Evolutionary conservation across 2,797 vertebrate species (phyloP).

Genomic region (Staurois parvus): DNA sequence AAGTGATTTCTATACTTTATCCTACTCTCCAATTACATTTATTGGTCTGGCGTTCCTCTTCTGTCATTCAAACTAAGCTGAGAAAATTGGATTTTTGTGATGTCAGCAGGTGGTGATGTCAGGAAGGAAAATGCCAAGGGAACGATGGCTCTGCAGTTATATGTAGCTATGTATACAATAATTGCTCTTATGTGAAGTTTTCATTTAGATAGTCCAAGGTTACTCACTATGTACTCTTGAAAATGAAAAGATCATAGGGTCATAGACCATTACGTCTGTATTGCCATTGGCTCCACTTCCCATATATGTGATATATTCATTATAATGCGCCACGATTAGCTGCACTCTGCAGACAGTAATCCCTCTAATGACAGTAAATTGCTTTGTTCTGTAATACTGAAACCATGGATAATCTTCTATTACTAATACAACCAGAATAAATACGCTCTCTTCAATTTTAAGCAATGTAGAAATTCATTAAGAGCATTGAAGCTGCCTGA

Average conservation of each 20-base stretch:
- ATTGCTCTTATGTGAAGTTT: no score
- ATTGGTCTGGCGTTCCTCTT: no score
- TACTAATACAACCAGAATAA: slow-evolving; percentile 58
- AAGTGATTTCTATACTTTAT: no score
- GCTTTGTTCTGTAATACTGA: slow-evolving; percentile 57
- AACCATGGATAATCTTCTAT: slow-evolving; percentile 59
- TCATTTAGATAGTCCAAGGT: not conserved
- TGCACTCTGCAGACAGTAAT: slow-evolving; percentile 45
- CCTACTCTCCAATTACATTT: no score
- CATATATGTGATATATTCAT: slow-evolving; percentile 50
- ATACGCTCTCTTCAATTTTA: slow-evolving; percentile 56
- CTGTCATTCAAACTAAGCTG: no score
- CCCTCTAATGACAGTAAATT: slow-evolving; percentile 57
- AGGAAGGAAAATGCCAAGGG: no score
- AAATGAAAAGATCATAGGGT: not conserved
- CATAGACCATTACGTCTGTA: slow-evolving; percentile 30
- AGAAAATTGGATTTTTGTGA: no score
- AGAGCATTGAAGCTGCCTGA: slow-evolving; percentile 71
- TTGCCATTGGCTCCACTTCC: slow-evolving; percentile 27
- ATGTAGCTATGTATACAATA: no score
- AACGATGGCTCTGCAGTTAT: no score
- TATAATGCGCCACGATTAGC: slow-evolving; percentile 24
- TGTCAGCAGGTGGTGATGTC: no score
- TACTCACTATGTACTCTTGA: not conserved
- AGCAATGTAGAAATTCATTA: slow-evolving; percentile 58